Base-by-base conservation (phyloP, 2,888 invertebrate genomes). In the Luperina testacea region DNA sequence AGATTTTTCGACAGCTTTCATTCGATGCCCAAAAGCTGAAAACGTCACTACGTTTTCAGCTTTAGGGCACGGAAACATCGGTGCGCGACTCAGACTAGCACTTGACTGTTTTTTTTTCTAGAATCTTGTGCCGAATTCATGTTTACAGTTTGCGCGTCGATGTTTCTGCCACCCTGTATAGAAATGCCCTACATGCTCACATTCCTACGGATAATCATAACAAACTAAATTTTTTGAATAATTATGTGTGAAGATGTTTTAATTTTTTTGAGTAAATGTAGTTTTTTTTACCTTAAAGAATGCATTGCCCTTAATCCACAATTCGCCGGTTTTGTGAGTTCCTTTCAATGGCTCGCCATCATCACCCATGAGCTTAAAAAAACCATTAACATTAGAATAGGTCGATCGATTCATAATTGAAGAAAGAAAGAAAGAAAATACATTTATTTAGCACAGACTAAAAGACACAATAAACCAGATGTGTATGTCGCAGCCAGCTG, bases 241-340 rank as follows among this genome's bases (percentile, higher is more conserved):
- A 57, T 32, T 4, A 27, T n/a, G 11, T 63, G 11, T 38, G 1
- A 5, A 24, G 5, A 5, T 2, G 24, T 4, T 53, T 53, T 17
- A 51, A 17, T 2, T 53, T 57, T 24, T 24, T 24, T 57, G 24
- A 9, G 11, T 24, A 27, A 70, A 20, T 1, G 0, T 15, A 9
- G 0, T 45, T 4, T 7, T 2, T 2, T 27, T 64, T 91, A 94
- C 94, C 92, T 88, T 93, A 79, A 94, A 94, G 87, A 94, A 93
- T 27, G 85, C 86, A 57, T 92, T 88, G 63, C 94, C 92, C 86
- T 90, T 93, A 69, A 94, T 74, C 92, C 92, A 93, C 6, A 94
- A 90, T 81, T 94, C 93, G 1, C 93, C 92, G 57, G 81, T 83
- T 88, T 89, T 84, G 75, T 87, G 76, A 69, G 90, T 80, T 75